phyloP scores from a whole-genome alignment of 2,113 vertebrate species.

The Ctenodactylus gundi region DNA sequence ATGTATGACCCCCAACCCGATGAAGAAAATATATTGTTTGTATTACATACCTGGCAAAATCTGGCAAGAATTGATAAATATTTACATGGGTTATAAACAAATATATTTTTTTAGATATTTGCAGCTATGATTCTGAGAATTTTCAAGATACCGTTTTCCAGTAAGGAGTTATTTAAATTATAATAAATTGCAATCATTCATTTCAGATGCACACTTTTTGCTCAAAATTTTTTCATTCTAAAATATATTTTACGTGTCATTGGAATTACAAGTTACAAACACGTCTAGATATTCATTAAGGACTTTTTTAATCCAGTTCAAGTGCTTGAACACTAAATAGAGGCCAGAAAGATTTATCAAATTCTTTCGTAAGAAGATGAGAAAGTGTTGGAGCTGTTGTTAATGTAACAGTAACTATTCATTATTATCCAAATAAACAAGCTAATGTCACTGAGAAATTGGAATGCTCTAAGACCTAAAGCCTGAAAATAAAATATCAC shows the following conservation, averaged over 20 bases:
- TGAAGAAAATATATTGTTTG: not conserved
- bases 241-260: not conserved
- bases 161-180: constrained; percentile 43
- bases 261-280: constrained; percentile 63
- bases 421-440: constrained; percentile 42
- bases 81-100: not conserved
- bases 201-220: constrained; percentile 56
- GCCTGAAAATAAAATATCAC: constrained; percentile 33
- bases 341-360: constrained; percentile 52
- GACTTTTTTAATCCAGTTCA: constrained; percentile 22
- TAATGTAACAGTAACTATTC: constrained; percentile 42
- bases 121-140: not conserved
- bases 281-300: constrained; percentile 50
- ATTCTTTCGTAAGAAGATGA: constrained; percentile 3
- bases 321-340: constrained; percentile 30
- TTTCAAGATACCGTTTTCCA: constrained; percentile 16
- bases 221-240: constrained; percentile 43
- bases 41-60: not conserved
- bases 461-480: not conserved
- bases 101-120: constrained; percentile 6
- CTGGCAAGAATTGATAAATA: not conserved
- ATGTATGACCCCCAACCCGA: not conserved
- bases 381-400: not conserved
- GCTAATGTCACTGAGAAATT: not conserved
- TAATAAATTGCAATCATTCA: constrained; percentile 63